These are phyloP conservation scores for Diuraphis noxia DNA, from an alignment of 1,140 invertebrate species.

Conservation along the genomic window DNA sequence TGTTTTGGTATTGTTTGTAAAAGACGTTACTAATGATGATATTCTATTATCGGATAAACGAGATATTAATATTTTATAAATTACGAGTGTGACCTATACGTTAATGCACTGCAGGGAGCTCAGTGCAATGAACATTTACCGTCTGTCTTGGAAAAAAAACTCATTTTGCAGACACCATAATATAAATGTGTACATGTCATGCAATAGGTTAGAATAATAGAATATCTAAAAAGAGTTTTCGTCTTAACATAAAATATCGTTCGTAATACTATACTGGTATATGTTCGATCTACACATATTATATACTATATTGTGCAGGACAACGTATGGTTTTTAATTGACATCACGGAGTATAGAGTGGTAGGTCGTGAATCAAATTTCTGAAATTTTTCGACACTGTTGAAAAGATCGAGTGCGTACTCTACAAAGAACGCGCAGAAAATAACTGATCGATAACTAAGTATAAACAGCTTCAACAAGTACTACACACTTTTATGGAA, in stretches of 20 bases:
- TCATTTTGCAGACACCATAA: neutral
- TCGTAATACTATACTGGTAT: neutral
- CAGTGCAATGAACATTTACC: neutral
- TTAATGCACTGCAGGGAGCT: too few relatives aligned
- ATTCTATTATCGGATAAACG: neutral
- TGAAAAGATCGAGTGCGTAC: neutral
- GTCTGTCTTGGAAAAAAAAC: neutral
- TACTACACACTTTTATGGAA: neutral
- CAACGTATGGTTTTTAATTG: neutral
- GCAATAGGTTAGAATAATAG: too few relatives aligned
- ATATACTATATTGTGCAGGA: too few relatives aligned
- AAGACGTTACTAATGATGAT: neutral
- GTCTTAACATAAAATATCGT: neutral
- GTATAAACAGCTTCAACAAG: neutral
- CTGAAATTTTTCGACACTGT: neutral
- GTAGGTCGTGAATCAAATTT: neutral
- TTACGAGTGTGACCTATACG: neutral
- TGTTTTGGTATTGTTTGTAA: neutral
- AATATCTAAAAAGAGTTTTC: neutral
- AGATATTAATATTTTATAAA: neutral
- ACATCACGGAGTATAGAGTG: neutral
- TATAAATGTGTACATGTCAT: too few relatives aligned
- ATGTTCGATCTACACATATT: neutral
- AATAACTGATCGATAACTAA: neutral
- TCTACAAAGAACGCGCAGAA: neutral